Evolutionary conservation across 2,888 invertebrate species (phyloP).

Genomic region (Cantharis rustica): DNA sequence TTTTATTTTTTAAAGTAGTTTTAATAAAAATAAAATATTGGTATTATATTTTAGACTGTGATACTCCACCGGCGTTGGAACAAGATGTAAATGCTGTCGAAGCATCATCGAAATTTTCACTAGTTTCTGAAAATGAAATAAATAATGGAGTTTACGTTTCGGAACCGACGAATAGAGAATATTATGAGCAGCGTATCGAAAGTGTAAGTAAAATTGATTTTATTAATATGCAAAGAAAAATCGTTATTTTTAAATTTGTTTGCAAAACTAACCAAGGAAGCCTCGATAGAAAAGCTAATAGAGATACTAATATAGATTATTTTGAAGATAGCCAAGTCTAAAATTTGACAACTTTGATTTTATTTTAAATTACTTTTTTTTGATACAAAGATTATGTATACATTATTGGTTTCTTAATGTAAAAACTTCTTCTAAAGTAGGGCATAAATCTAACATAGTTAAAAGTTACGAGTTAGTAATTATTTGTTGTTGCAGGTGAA

Average conservation of each 20-base stretch:
- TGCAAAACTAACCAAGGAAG: too few species aligned
- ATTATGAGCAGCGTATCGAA: neutral
- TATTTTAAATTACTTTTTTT: too few species aligned
- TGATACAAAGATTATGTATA: neutral
- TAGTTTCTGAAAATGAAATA: neutral
- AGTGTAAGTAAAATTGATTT: neutral
- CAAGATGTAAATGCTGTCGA: neutral
- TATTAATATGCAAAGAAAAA: too few species aligned
- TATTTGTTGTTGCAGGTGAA: constrained; percentile 21
- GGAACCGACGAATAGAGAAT: neutral
- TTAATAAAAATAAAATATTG: neutral
- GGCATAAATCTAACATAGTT: neutral
- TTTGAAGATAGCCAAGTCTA: too few species aligned
- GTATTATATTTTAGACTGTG: neutral
- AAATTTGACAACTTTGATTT: too few species aligned
- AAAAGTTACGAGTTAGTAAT: neutral
- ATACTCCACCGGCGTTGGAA: neutral
- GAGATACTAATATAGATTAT: too few species aligned
- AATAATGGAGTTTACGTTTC: neutral
- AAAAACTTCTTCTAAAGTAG: neutral
- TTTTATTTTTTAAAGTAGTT: neutral
- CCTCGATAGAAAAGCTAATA: too few species aligned
- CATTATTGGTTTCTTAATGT: neutral
- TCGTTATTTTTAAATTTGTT: too few species aligned
- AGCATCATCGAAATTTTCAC: neutral